A percentile compares a stretch with the other conserved stretches of the same genome.
Evolutionary conservation across 2,113 vertebrate species (phyloP).

Genomic region (Paralichthys olivaceus): DNA sequence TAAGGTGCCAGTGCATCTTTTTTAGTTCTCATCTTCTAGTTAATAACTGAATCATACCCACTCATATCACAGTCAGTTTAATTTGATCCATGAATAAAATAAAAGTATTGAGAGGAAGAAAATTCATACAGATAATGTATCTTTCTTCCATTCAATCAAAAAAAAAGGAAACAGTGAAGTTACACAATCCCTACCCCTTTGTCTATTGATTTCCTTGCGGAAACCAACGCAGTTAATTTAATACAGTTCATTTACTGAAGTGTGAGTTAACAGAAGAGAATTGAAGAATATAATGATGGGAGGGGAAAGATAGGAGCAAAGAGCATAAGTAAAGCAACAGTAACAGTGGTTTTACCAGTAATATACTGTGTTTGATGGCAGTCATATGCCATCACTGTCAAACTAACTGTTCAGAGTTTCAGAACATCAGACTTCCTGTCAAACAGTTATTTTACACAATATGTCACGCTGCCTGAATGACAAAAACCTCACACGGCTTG

Average conservation of each 20-base stretch:
- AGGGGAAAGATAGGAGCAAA: not conserved
- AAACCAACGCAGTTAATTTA: constrained; percentile 55
- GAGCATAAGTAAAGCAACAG: not conserved
- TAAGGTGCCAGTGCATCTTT: not conserved
- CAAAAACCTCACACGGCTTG: not conserved
- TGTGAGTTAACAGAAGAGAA: constrained; percentile 18
- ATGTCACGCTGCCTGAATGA: constrained; percentile 3
- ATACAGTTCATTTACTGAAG: constrained; percentile 49
- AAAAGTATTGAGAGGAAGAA: constrained; percentile 13
- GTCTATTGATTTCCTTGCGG: constrained; percentile 62
- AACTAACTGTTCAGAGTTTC: constrained; percentile 14
- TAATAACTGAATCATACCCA: not conserved
- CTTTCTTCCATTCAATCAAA: constrained; percentile 10
- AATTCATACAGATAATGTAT: constrained; percentile 23
- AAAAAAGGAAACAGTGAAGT: constrained; percentile 22
- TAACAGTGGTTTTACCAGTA: constrained; percentile 11
- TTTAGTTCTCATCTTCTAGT: not conserved
- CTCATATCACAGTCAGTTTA: not conserved
- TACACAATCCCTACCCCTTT: constrained; percentile 14
- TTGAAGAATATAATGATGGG: constrained; percentile 23
- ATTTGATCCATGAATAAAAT: constrained; percentile 8
- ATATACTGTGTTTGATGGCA: constrained; percentile 19
- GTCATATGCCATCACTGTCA: not conserved
- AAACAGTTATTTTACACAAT: constrained; percentile 20
- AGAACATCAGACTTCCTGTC: constrained; percentile 33